Evolutionary conservation across 2,113 vertebrate species (phyloP).

Genomic region (Tonatia bakeri): DNA sequence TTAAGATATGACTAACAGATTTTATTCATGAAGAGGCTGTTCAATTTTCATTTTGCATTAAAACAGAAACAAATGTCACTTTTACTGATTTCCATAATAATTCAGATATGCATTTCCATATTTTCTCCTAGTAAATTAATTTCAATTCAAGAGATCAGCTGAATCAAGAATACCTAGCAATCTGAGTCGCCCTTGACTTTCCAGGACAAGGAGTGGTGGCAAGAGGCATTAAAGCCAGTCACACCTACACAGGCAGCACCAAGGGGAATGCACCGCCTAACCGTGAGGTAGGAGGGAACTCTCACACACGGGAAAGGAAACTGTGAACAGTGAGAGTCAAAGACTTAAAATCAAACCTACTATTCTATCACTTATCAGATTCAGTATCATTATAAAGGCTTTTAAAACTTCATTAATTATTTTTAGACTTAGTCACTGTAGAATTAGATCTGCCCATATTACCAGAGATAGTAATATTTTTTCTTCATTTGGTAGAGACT

Average conservation of each 20-base stretch:
- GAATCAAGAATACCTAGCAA: background rate
- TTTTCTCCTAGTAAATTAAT: background rate
- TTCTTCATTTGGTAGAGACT: background rate
- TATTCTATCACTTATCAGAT: background rate
- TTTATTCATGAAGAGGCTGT: slow-evolving; percentile 3
- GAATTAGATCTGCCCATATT: background rate
- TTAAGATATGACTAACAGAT: background rate
- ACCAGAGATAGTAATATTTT: background rate
- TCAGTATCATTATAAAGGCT: background rate
- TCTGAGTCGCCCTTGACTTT: background rate
- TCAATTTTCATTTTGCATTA: background rate
- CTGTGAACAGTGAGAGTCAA: background rate
- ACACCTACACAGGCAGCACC: background rate
- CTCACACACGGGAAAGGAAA: background rate
- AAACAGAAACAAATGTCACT: background rate
- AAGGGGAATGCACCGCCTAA: background rate
- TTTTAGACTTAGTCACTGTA: background rate
- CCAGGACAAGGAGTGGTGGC: background rate
- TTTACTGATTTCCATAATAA: background rate
- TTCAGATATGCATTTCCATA: background rate
- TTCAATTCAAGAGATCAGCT: background rate
- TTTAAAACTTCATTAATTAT: background rate
- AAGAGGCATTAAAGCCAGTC: background rate
- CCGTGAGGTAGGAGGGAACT: background rate
- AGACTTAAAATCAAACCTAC: background rate